Conservation (phyloP, 1,140 invertebrate species). For the Hyphantria cunea region DNA sequence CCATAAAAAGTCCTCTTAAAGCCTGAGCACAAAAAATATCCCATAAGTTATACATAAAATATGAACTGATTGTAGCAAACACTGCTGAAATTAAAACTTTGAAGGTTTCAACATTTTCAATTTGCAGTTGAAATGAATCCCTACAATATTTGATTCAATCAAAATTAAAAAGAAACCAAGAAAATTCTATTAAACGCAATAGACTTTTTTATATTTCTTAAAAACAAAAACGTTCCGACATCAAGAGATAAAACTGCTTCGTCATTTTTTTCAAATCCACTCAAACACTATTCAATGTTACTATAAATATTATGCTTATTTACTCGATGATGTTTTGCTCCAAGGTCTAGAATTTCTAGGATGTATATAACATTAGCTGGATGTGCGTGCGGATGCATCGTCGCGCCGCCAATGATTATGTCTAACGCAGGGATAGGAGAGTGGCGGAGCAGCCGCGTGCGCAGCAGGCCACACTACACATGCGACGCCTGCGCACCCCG, state of each 20-base stretch:
- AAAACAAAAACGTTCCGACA: slow-evolving; percentile 20
- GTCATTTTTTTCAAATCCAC: slow-evolving; percentile 3
- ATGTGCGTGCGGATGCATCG: slow-evolving; percentile 35
- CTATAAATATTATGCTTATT: neutral
- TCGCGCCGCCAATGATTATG: slow-evolving; percentile 70
- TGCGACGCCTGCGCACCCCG: slow-evolving; percentile 87
- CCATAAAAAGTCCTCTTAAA: too few species aligned
- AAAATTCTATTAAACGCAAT: slow-evolving; percentile 8
- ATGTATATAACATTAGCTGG: slow-evolving; percentile 21
- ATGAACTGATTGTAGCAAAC: too few species aligned
- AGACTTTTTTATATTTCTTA: slow-evolving; percentile 11
- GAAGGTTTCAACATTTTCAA: slow-evolving; percentile 27
- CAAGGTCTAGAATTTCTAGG: slow-evolving; percentile 29
- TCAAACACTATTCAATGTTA: slow-evolving; percentile 4
- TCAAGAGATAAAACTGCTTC: slow-evolving; percentile 5
- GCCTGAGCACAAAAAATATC: too few species aligned
- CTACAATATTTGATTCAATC: slow-evolving; percentile 32
- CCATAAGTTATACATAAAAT: too few species aligned
- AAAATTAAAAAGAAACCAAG: slow-evolving; percentile 35
- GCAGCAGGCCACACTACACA: slow-evolving; percentile 78
- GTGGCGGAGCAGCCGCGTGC: slow-evolving; percentile 64
- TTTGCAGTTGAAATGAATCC: slow-evolving; percentile 27
- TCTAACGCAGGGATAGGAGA: slow-evolving; percentile 77
- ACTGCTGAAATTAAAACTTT: slow-evolving; percentile 3
- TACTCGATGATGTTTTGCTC: slow-evolving; percentile 9